Evolutionary conservation across 2,113 vertebrate species (phyloP).

Genomic region (Cygnus atratus): DNA sequence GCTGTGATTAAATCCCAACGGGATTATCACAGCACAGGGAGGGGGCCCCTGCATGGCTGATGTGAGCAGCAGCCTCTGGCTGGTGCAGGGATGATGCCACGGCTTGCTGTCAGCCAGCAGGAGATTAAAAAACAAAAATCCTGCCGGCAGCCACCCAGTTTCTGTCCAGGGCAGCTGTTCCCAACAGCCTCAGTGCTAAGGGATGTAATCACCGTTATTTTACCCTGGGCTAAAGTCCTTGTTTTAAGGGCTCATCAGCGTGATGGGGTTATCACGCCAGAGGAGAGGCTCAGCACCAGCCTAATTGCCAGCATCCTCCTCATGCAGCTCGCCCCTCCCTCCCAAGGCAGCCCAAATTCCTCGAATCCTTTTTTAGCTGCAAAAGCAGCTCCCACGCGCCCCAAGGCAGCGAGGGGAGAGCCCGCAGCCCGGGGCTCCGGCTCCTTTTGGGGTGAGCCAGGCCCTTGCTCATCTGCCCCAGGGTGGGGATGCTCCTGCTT

Average conservation of each 20-base stretch:
- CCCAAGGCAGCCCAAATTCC: slow-evolving; percentile 2
- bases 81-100: neutral
- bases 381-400: neutral
- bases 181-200: neutral
- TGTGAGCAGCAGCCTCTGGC: neutral
- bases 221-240: neutral
- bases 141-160: neutral
- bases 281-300: neutral
- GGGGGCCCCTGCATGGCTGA: neutral
- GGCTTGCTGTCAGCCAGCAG: neutral
- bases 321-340: neutral
- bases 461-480: neutral
- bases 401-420: neutral
- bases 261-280: neutral
- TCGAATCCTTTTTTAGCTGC: neutral
- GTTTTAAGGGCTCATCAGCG: neutral
- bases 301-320: neutral
- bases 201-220: slow-evolving; percentile 12
- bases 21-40: neutral
- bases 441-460: slow-evolving; percentile 49
- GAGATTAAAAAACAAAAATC: neutral
- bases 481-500: slow-evolving; percentile 31
- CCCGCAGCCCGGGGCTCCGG: neutral
- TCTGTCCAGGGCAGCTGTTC: neutral
- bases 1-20: slow-evolving; percentile 6